Evolutionary conservation across 2,113 vertebrate species (phyloP), one percentile per base, ranked within the genome.

Genomic region (Collichthys lucidus): DNA sequence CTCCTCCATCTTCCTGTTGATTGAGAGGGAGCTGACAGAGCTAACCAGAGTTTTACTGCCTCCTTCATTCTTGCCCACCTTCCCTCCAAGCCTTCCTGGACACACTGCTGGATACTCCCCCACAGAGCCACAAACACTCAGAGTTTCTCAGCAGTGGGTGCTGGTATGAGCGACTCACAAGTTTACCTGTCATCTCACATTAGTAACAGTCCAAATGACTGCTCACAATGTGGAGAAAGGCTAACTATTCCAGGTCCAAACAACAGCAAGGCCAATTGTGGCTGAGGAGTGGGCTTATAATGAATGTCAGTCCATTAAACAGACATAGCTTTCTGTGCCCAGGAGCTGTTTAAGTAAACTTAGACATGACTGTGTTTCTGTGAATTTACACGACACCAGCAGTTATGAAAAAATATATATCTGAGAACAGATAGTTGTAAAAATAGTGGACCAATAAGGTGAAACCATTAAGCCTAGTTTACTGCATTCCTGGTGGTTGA

Each of bases 11-110:
- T 91, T 14, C 2, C 63, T 65, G 76, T 35, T 91, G 82, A 93
- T 80, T 86, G 94, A 91, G 84, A 87, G 90, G 84, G 88, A 92
- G 91, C 86, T 93, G 94, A 96, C 94, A 94, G 91, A 89, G 90
- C 88, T 87, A 89, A 94, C 91, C 93, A 89, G 79, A 86, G 85
- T 88, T 89, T 93, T 95, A 95, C 85, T 91, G 93, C 94, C 86
- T 83, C 49, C 66, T 90, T 88, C 68, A 81, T 77, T 60, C 47
- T 82, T 42, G 44, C 83, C 70, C 80, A 78, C 79, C 80, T 75
- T 80, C 76, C 91, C 82, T 62, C 81, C 84, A 72, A 89, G 88
- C 66, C 81, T 94, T 93, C 93, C 91, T 89, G 88, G 90, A 93
- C 86, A 63, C 80, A 73, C 83, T 72, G 72, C 71, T 84, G 71